Conservation (phyloP, 2,113 vertebrate genomes). For the Mystacornis crossleyi region DNA sequence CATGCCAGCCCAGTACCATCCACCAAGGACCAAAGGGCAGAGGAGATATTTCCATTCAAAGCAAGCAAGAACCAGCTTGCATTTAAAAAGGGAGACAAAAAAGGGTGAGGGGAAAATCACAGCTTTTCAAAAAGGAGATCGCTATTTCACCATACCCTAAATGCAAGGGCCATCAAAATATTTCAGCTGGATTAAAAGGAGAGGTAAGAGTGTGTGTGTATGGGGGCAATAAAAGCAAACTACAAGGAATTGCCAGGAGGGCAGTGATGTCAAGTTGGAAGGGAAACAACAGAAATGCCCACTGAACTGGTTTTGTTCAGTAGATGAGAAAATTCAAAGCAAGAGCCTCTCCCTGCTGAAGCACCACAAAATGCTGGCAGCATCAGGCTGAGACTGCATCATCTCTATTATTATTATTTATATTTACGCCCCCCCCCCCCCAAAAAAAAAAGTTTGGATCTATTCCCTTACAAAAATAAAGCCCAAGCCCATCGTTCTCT, state of each 20-base stretch:
- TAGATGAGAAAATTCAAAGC: background rate
- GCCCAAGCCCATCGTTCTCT: background rate
- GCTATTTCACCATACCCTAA: background rate
- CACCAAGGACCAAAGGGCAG: background rate
- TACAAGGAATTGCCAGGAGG: background rate
- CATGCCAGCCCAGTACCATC: background rate
- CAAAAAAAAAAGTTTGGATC: background rate
- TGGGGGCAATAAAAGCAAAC: background rate
- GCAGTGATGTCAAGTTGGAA: background rate
- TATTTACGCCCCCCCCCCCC: background rate
- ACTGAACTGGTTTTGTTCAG: background rate
- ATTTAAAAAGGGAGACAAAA: background rate
- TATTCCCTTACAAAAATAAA: conserved; percentile 76
- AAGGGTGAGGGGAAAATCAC: background rate
- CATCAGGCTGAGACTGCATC: background rate
- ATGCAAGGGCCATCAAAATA: background rate
- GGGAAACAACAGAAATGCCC: background rate
- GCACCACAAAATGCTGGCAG: background rate
- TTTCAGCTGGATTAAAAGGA: background rate
- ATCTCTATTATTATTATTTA: background rate
- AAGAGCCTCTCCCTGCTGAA: background rate
- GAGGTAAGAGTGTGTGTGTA: background rate
- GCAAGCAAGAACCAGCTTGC: conserved; percentile 35
- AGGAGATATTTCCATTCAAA: background rate
- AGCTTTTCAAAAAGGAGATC: background rate